Base-by-base conservation (phyloP, 2,888 invertebrate species). In the Rhamnusium bicolor region DNA sequence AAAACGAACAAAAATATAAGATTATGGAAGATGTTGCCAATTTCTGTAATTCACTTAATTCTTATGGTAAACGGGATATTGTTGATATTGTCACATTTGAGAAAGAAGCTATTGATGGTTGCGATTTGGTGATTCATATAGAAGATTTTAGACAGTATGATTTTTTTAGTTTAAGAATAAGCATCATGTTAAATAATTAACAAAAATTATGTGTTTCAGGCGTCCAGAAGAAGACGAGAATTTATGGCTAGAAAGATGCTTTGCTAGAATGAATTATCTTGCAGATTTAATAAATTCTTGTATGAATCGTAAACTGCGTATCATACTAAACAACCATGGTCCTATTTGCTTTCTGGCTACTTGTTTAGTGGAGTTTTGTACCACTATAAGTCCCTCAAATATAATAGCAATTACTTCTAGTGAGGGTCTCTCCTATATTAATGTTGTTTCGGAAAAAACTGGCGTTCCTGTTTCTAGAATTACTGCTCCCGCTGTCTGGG, bases 401-500 rank as follows among this genome's bases (percentile, higher is more conserved):
- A 89, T 92, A 66, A 90, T 91, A 1, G 92, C 90, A 4, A 89
- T 91, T 7, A 91, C 91, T 53, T 89, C 91, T 1, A 91, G 92
- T 82, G 83, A 90, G 74, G 92, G 91, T 12, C 85, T 91, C 7
- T 71, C 79, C 0, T 84, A 89, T 61, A 81, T 89, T 21, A 84
- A 86, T 32, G 81, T 86, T 24, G 81, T 89, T 24, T 88, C 91
- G 10, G 86, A 90, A 82, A 86, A 88, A 61, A 87, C 89, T 6
- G 86, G 89, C 80, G 84, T 91, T 10, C 88, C 90, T 0, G 77
- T 90, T 71, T 85, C 85, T 78, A 88, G 89, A 79, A 89, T 92
- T 80, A 89, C 90, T 81, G 91, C 90, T 69, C 91, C 92, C 7
- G 91, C 92, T 29, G 92, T 92, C 4, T 92, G 92, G 92, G 92